A percentile compares a stretch with the other conserved stretches of the same genome.
These are phyloP conservation scores for Typhlichthys subterraneus DNA, from an alignment of 2,797 vertebrate species.

Conservation along the genomic window DNA sequence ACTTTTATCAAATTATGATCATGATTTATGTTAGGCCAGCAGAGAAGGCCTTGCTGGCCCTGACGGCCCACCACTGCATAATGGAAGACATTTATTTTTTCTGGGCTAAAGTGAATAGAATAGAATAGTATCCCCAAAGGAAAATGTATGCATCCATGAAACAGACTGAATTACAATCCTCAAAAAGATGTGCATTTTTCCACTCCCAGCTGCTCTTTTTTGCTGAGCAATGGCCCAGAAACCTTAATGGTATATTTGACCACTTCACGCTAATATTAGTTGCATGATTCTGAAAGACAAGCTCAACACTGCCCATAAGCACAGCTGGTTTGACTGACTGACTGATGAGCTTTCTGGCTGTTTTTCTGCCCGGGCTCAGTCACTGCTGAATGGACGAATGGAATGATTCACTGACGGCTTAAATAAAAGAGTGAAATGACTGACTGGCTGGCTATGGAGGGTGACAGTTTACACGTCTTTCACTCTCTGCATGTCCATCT, in stretches of 20 bases:
- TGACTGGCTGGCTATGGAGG: conserved; percentile 60
- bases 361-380: not conserved
- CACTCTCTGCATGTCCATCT: conserved; percentile 49
- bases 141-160: not conserved
- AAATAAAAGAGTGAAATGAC: conserved; percentile 50
- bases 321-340: conserved; percentile 26
- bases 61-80: conserved; percentile 33
- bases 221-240: too few relatives aligned
- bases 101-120: conserved; percentile 2
- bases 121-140: not conserved
- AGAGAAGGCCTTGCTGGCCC: too few relatives aligned
- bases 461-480: conserved; percentile 52
- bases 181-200: too few relatives aligned
- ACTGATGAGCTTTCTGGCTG: not conserved
- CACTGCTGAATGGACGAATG: conserved; percentile 37
- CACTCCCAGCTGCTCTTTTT: too few relatives aligned
- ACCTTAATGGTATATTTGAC: too few relatives aligned
- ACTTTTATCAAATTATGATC: too few relatives aligned
- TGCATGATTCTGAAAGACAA: too few relatives aligned
- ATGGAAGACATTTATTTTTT: conserved; percentile 52
- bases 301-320: conserved; percentile 1
- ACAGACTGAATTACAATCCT: too few relatives aligned
- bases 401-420: conserved; percentile 45
- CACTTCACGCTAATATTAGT: too few relatives aligned
- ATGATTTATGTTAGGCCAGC: too few relatives aligned